These are phyloP conservation scores for Drosophila leonis DNA, from an alignment of 2,888 invertebrate genomes.

Conservation along the genomic window DNA sequence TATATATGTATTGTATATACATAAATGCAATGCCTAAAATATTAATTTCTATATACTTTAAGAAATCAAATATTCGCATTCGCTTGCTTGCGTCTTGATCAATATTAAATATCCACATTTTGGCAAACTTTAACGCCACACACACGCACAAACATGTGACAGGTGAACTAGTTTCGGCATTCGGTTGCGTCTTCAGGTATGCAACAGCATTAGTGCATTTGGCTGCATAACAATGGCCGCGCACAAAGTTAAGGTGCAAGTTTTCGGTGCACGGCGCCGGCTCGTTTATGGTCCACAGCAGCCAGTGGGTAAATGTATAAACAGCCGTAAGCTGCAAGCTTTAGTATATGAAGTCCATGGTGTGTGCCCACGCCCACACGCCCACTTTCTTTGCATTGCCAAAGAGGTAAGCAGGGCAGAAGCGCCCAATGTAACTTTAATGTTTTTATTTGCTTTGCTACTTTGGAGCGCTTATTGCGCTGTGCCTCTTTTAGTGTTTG, in stretches of 20 bases:
- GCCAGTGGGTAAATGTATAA: constrained; percentile 16
- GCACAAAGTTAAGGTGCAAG: constrained; percentile 33
- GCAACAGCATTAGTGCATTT: constrained; percentile 69
- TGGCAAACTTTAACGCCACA: constrained; percentile 9
- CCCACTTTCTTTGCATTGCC: constrained; percentile 42
- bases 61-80: neutral
- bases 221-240: constrained; percentile 55
- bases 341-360: constrained; percentile 51
- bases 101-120: constrained; percentile 52
- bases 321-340: constrained; percentile 52
- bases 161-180: constrained; percentile 21
- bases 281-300: constrained; percentile 26
- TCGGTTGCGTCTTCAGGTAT: constrained; percentile 46
- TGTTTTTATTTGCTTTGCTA: constrained; percentile 72
- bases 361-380: neutral
- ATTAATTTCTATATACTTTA: neutral
- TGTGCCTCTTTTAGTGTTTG: constrained; percentile 38
- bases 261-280: constrained; percentile 23
- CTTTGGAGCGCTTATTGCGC: constrained; percentile 64
- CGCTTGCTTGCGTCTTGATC: constrained; percentile 17
- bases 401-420: constrained; percentile 58
- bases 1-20: neutral
- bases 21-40: too few species aligned
- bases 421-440: constrained; percentile 70
- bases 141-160: constrained; percentile 8